These are phyloP conservation scores for Poeciliopsis infans DNA, from an alignment of 2,797 vertebrate genomes.

Conservation along the genomic window DNA sequence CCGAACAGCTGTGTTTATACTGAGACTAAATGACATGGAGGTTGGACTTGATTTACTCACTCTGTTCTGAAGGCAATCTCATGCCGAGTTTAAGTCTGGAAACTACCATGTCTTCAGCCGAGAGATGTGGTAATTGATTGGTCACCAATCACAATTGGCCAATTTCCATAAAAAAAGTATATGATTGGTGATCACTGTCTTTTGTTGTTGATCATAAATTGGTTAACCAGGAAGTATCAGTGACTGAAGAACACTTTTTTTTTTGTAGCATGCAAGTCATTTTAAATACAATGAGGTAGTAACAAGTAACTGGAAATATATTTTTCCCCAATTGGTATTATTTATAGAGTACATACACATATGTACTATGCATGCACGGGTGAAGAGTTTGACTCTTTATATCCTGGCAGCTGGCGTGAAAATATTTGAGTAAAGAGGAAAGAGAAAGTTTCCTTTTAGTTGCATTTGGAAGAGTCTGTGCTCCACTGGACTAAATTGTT, in stretches of 20 bases:
- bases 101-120: no score
- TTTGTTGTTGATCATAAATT: background rate
- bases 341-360: background rate
- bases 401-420: background rate
- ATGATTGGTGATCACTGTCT: background rate
- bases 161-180: background rate
- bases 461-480: slow-evolving; percentile 20
- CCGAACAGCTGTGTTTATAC: no score
- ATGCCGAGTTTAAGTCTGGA: background rate
- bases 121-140: background rate
- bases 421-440: slow-evolving; percentile 20
- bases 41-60: no score
- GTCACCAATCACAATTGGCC: background rate
- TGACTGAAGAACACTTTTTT: background rate
- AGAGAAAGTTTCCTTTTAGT: slow-evolving; percentile 36
- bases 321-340: background rate
- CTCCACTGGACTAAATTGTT: slow-evolving; percentile 29
- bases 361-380: background rate
- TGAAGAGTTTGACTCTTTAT: background rate
- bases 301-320: slow-evolving; percentile 6
- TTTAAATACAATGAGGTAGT: background rate
- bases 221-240: no score
- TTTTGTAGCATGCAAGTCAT: background rate
- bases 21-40: no score
- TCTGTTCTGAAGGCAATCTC: background rate